Evolutionary conservation across 2,113 vertebrate species (phyloP).

Genomic region (Paraplagusia blochii): DNA sequence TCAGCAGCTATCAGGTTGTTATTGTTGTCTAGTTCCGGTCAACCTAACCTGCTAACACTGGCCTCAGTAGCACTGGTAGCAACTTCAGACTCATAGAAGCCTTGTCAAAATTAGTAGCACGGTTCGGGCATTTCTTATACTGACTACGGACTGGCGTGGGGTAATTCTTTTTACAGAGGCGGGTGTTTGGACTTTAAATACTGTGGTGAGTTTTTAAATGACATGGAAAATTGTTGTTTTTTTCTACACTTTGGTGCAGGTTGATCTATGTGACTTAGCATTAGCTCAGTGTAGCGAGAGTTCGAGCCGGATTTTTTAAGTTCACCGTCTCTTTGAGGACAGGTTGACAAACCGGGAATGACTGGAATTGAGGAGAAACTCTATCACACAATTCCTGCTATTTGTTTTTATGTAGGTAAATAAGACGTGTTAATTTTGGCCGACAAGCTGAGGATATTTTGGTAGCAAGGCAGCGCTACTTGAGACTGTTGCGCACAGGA

Average conservation of each 20-base stretch:
- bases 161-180: background rate
- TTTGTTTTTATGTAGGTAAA: background rate
- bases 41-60: conserved; percentile 56
- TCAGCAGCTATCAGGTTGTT: conserved; percentile 34
- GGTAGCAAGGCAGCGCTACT: conserved; percentile 33
- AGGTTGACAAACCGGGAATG: background rate
- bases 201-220: conserved; percentile 51
- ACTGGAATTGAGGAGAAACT: background rate
- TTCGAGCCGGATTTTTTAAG: conserved; percentile 51
- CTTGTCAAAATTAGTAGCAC: conserved; percentile 45
- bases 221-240: conserved; percentile 12
- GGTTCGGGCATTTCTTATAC: conserved; percentile 14
- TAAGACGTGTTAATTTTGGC: background rate
- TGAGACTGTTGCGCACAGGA: conserved; percentile 56
- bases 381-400: background rate
- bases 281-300: conserved; percentile 58
- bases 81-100: conserved; percentile 43
- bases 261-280: conserved; percentile 50
- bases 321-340: conserved; percentile 18
- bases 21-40: conserved; percentile 57
- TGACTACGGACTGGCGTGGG: conserved; percentile 11
- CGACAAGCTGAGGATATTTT: conserved; percentile 1
- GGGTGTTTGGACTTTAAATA: conserved; percentile 17
- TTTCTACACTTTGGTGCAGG: conserved; percentile 54
- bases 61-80: conserved; percentile 58